Percentiles rank a stretch among this genome's conserved stretches.
Conservation (phyloP, 2,113 vertebrate genomes). For the Cardinalis cardinalis region DNA sequence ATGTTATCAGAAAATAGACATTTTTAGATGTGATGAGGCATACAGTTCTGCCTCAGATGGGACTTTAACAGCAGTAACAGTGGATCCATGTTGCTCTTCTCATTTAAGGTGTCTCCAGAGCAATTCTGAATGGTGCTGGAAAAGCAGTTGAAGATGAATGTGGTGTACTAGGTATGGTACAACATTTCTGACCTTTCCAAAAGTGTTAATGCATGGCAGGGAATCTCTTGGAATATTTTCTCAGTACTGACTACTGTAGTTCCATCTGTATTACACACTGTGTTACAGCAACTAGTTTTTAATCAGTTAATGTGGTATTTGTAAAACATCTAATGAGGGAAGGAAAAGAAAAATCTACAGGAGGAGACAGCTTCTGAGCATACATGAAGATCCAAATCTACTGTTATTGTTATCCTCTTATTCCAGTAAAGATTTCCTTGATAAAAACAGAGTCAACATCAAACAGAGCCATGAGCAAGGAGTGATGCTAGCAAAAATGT, state of each 20-base stretch:
- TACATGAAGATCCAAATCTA: not conserved
- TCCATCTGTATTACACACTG: not conserved
- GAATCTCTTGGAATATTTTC: not conserved
- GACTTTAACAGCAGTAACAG: not conserved
- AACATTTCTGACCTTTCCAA: not conserved
- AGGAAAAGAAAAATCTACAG: not conserved
- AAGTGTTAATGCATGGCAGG: not conserved
- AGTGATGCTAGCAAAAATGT: not conserved
- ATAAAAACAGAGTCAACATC: not conserved
- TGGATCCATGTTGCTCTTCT: not conserved
- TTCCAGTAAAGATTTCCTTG: not conserved
- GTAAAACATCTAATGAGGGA: not conserved
- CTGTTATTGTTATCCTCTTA: not conserved
- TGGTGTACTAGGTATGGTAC: slow-evolving; percentile 68
- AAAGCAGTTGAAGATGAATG: slow-evolving; percentile 75
- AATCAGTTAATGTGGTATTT: not conserved
- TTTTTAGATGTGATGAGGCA: not conserved
- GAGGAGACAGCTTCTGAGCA: not conserved
- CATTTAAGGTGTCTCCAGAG: slow-evolving; percentile 85
- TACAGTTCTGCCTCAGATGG: not conserved
- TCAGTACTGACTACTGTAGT: not conserved
- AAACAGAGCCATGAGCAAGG: not conserved
- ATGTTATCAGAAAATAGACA: not conserved
- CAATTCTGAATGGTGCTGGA: slow-evolving; percentile 85
- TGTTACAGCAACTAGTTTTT: not conserved